phyloP scores from a whole-genome alignment of 2,888 invertebrate species.

The Orgyia antiqua region DNA sequence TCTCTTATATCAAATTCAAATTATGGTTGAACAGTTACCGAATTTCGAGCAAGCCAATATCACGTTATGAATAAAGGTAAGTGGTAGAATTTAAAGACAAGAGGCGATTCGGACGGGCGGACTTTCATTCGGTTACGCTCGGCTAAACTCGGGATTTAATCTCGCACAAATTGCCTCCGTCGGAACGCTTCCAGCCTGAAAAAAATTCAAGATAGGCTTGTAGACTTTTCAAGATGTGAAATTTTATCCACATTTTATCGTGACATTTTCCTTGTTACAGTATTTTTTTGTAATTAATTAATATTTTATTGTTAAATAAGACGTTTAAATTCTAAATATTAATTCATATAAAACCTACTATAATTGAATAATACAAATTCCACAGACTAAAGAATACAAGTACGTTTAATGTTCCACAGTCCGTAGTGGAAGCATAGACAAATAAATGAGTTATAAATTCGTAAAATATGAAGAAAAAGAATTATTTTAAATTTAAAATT shows the following conservation, averaged over 20 bases:
- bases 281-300: constrained; percentile 22
- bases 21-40: constrained; percentile 30
- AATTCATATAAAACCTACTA: too few relatives aligned
- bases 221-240: constrained; percentile 32
- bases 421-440: too few relatives aligned
- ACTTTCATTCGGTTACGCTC: constrained; percentile 33
- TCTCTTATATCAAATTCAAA: constrained; percentile 32
- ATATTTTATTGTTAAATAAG: constrained; percentile 19
- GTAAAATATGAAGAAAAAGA: too few relatives aligned
- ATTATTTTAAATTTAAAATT: too few relatives aligned
- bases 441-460: too few relatives aligned
- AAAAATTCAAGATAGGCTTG: constrained; percentile 31
- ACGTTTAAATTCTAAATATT: too few relatives aligned
- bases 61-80: constrained; percentile 38
- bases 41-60: constrained; percentile 31
- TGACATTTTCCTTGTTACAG: constrained; percentile 31
- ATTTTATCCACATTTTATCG: constrained; percentile 32
- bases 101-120: constrained; percentile 24
- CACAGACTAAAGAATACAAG: too few relatives aligned
- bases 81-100: constrained; percentile 29
- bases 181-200: constrained; percentile 31
- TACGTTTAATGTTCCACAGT: too few relatives aligned
- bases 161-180: constrained; percentile 44
- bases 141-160: constrained; percentile 42
- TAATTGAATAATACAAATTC: too few relatives aligned